A percentile compares a stretch with the other conserved stretches of the same genome.
phyloP scores from a whole-genome alignment of 2,888 invertebrate species.

The Brassicogethes aeneus region DNA sequence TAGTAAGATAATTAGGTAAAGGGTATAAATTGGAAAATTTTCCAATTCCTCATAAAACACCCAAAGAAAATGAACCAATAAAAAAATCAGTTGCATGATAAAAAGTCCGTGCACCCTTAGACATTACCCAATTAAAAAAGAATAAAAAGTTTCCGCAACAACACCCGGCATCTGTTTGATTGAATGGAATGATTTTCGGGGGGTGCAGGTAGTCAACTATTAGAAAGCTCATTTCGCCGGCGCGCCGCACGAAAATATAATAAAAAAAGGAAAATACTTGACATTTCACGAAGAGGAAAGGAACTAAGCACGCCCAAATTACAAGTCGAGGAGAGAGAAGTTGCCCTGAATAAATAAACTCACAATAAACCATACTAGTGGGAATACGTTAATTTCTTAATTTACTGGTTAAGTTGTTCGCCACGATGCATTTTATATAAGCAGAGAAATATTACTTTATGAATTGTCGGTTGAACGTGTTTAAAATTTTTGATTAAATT shows the following conservation, averaged over 20 bases:
- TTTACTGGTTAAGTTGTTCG: constrained; percentile 41
- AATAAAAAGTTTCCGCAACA: neutral
- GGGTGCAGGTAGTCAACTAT: neutral
- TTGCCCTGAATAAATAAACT: constrained; percentile 37
- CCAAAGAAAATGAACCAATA: no score
- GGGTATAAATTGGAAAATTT: no score
- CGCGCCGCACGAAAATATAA: neutral
- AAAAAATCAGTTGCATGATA: no score
- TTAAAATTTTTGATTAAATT: constrained; percentile 35
- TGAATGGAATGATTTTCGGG: neutral
- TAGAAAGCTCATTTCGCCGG: no score
- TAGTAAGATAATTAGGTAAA: no score
- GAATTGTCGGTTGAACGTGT: constrained; percentile 37
- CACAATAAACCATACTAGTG: constrained; percentile 42
- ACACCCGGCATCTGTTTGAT: neutral
- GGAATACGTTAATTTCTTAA: constrained; percentile 44
- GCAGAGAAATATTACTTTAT: constrained; percentile 38
- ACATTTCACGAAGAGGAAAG: constrained; percentile 40
- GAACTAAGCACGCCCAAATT: neutral
- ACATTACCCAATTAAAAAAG: neutral
- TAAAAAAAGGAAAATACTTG: constrained; percentile 27
- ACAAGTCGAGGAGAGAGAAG: neutral
- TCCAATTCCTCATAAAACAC: no score
- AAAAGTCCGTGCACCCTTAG: no score
- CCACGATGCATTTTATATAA: constrained; percentile 38